Percentiles rank a stretch among this genome's conserved stretches.
Conservation (phyloP, 2,888 invertebrate species). For the Tortricodes alternella region DNA sequence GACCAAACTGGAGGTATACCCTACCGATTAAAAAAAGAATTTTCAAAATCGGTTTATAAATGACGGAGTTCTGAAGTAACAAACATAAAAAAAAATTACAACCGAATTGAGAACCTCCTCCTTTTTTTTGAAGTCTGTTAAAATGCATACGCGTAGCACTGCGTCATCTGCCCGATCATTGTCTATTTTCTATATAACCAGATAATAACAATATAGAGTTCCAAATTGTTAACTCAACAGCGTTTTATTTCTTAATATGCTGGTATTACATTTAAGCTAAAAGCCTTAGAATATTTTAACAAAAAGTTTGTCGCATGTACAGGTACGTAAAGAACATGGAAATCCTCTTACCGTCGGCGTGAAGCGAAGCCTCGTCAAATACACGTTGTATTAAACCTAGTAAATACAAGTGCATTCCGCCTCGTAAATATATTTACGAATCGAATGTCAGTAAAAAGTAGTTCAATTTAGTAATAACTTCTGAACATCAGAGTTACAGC, state of each 20-base stretch:
- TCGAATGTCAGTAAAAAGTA: conserved; percentile 44
- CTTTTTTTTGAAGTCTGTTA: too few relatives aligned
- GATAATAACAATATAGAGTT: too few relatives aligned
- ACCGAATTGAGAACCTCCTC: too few relatives aligned
- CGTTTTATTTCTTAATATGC: neutral
- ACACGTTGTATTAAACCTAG: conserved; percentile 6
- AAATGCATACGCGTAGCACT: too few relatives aligned
- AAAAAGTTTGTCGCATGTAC: neutral
- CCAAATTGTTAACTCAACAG: too few relatives aligned
- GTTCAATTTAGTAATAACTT: conserved; percentile 57
- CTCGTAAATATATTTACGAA: conserved; percentile 52
- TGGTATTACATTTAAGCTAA: neutral
- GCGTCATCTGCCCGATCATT: too few relatives aligned
- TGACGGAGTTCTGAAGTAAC: too few relatives aligned
- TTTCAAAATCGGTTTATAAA: too few relatives aligned
- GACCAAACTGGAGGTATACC: too few relatives aligned
- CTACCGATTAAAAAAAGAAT: too few relatives aligned
- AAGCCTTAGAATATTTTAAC: neutral
- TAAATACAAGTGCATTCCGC: neutral
- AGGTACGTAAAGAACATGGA: conserved; percentile 8
- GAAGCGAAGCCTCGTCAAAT: conserved; percentile 7
- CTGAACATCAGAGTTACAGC: conserved; percentile 50
- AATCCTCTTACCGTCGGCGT: conserved; percentile 17
- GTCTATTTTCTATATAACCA: too few relatives aligned
- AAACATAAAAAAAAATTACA: too few relatives aligned